Percentiles rank a stretch among this genome's conserved stretches.
Conservation (phyloP, 2,113 vertebrate genomes). For the Ivindomyrus marchei region DNA sequence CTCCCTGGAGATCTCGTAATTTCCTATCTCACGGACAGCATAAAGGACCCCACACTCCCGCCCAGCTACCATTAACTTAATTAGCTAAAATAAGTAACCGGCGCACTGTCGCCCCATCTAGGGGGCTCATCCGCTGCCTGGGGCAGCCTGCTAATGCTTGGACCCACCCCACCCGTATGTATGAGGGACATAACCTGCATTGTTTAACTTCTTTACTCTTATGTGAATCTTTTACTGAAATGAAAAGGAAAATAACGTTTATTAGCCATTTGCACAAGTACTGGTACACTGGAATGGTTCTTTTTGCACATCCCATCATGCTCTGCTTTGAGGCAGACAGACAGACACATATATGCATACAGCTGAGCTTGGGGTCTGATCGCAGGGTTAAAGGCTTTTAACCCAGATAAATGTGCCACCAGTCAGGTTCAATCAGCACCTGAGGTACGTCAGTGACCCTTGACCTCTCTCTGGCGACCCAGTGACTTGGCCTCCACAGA, state of each 20-base stretch:
- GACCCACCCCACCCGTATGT: not conserved
- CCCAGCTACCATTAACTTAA: not conserved
- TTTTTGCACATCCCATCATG: not conserved
- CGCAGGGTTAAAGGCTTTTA: not conserved
- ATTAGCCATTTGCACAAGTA: not conserved
- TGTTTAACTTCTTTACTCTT: not conserved
- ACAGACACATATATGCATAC: not conserved
- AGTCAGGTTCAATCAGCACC: not conserved
- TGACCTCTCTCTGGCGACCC: not conserved
- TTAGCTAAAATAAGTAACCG: not conserved
- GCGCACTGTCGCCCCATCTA: not conserved
- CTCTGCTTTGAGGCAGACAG: not conserved
- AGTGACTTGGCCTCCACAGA: not conserved
- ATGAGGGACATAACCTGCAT: not conserved
- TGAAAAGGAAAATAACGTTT: not conserved
- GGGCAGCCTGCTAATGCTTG: not conserved
- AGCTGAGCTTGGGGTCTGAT: not conserved
- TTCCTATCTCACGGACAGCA: not conserved
- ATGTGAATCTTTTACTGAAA: not conserved
- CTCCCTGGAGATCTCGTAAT: not conserved
- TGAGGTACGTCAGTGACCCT: not conserved
- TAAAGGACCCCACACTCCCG: not conserved
- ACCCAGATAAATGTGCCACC: not conserved
- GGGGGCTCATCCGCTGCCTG: not conserved
- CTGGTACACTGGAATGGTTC: not conserved